Percentiles rank a stretch among this genome's conserved stretches.
phyloP scores from a whole-genome alignment of 1,140 invertebrate genomes.

The Anagrus nilaparvatae region DNA sequence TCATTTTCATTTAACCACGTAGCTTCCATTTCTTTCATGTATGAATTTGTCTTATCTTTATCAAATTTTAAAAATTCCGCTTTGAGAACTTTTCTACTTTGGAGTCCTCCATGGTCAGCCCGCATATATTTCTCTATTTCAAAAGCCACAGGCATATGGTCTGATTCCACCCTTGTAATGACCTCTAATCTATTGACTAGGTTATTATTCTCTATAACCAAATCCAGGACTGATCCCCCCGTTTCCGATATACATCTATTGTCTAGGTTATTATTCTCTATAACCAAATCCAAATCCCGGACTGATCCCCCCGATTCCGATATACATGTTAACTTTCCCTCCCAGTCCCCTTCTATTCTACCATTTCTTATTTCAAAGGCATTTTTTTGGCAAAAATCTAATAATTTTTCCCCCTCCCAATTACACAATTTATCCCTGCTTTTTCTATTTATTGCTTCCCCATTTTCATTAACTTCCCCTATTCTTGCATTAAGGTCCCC shows the following conservation, averaged over 20 bases:
- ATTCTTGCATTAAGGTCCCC: slow-evolving; percentile 18
- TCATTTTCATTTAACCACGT: not conserved
- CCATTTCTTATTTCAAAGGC: slow-evolving; percentile 9
- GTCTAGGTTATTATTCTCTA: too few relatives aligned
- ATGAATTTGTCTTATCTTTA: too few relatives aligned
- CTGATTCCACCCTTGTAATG: slow-evolving; percentile 7
- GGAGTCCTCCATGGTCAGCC: too few relatives aligned
- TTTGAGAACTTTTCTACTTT: too few relatives aligned
- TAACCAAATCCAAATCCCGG: slow-evolving; percentile 7
- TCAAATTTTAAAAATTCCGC: too few relatives aligned
- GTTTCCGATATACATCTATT: too few relatives aligned
- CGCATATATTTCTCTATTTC: not conserved
- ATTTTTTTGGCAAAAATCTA: slow-evolving; percentile 10
- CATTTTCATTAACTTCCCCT: not conserved
- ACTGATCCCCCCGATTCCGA: slow-evolving; percentile 7
- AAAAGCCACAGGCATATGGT: slow-evolving; percentile 12
- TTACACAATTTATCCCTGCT: slow-evolving; percentile 10
- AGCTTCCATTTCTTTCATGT: not conserved
- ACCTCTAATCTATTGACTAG: not conserved
- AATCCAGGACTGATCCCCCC: not conserved
- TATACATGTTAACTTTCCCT: slow-evolving; percentile 11
- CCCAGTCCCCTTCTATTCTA: slow-evolving; percentile 9
- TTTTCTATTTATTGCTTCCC: slow-evolving; percentile 2
- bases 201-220: not conserved
- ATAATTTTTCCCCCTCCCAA: slow-evolving; percentile 12